These are phyloP conservation scores for Astur gentilis DNA, from an alignment of 2,113 vertebrate genomes.

Conservation along the genomic window DNA sequence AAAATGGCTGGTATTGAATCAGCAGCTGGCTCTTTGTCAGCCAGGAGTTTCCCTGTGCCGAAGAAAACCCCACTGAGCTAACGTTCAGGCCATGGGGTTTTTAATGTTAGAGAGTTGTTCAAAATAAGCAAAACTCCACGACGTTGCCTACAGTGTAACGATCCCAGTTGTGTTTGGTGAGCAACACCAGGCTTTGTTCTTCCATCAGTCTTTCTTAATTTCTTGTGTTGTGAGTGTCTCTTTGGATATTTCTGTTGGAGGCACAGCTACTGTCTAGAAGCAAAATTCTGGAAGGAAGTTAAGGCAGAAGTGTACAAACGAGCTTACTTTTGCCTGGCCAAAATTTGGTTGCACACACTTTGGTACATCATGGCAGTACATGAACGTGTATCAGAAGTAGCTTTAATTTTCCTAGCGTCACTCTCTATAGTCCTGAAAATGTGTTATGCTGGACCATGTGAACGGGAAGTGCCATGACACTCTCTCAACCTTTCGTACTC, in stretches of 20 bases:
- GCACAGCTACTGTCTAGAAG: neutral
- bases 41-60: neutral
- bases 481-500: neutral
- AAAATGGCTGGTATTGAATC: neutral
- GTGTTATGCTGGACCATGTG: neutral
- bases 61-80: neutral
- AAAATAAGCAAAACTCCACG: neutral
- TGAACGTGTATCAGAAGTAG: neutral
- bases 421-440: neutral
- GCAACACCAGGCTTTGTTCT: neutral
- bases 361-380: neutral
- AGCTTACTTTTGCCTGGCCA: neutral
- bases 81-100: neutral
- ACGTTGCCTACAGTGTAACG: neutral
- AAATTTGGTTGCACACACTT: neutral
- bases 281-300: neutral
- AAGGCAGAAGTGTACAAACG: neutral
- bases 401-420: neutral
- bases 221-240: neutral
- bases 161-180: neutral
- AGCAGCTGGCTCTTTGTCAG: neutral
- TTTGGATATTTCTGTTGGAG: neutral
- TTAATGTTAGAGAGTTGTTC: neutral
- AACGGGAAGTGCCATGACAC: accelerated
- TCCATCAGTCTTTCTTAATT: neutral